A percentile compares a stretch with the other conserved stretches of the same genome.
Conservation (phyloP, 2,113 vertebrate genomes). For the Benitochromis conjunctus region DNA sequence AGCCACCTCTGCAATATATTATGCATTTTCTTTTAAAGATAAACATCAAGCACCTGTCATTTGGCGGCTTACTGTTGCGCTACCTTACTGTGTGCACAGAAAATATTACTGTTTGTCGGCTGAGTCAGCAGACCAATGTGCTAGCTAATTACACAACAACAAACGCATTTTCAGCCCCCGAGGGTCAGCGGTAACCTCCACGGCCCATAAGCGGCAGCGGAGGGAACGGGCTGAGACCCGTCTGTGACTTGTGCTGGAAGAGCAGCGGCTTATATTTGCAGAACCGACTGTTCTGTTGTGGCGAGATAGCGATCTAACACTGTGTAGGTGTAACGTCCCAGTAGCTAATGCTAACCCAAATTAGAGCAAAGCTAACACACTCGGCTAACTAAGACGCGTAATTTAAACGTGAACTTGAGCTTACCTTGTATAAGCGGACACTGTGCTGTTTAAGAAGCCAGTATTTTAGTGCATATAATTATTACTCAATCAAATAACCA, state of each 20-base stretch:
- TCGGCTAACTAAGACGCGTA: constrained; percentile 11
- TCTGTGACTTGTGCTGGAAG: neutral
- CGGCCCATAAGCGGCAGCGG: neutral
- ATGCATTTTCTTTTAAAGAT: neutral
- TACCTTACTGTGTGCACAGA: neutral
- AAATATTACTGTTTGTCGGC: neutral
- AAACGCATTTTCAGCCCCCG: neutral
- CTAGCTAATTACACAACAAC: constrained; percentile 40
- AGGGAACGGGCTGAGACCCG: neutral
- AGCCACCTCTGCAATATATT: neutral
- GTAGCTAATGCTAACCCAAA: constrained; percentile 50
- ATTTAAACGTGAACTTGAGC: neutral
- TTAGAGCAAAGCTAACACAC: constrained; percentile 37
- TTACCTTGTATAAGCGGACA: constrained; percentile 50
- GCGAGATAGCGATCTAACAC: constrained; percentile 17
- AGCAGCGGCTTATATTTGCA: neutral
- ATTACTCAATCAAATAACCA: neutral
- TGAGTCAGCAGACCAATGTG: neutral
- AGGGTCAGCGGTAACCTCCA: neutral
- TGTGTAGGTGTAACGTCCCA: constrained; percentile 22
- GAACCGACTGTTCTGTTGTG: neutral
- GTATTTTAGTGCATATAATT: neutral
- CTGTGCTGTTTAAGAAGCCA: neutral
- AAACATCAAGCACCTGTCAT: neutral
- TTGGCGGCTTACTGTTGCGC: neutral